Evolutionary conservation across 2,888 invertebrate genomes (phyloP).

Genomic region (Priocnemis perturbator): DNA sequence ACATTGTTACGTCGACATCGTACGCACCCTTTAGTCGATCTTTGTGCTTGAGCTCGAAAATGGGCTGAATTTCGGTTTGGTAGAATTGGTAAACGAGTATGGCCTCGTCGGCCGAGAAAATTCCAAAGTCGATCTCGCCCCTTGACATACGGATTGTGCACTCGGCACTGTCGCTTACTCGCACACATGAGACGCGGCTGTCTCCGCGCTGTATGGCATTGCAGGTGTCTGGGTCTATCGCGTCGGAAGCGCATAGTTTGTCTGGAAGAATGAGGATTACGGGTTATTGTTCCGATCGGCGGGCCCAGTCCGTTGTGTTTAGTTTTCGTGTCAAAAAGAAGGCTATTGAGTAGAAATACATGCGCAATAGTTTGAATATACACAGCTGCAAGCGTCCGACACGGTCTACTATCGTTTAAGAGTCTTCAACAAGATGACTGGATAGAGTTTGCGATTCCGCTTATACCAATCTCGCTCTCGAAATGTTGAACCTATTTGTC

Average conservation of each 20-base stretch:
- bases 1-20: no score
- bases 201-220: conserved; percentile 43
- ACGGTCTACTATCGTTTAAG: no score
- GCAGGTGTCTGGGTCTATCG: conserved; percentile 39
- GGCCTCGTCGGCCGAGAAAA: conserved; percentile 80
- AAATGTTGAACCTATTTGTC: no score
- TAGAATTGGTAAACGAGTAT: conserved; percentile 75
- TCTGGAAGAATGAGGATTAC: conserved; percentile 42
- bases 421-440: no score
- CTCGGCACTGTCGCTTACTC: conserved; percentile 76
- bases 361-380: no score
- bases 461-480: no score
- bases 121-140: conserved; percentile 78
- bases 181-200: conserved; percentile 57
- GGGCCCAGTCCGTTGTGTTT: no score
- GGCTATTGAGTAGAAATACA: no score
- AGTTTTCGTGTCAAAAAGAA: no score
- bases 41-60: conserved; percentile 62
- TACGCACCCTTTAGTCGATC: conserved; percentile 70
- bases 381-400: no score
- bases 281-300: not conserved
- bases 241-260: conserved; percentile 54
- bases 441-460: no score
- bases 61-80: conserved; percentile 56
- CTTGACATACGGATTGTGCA: conserved; percentile 79